Base-by-base conservation (phyloP, 1,140 invertebrate genomes). In the Aphelinus certus region DNA sequence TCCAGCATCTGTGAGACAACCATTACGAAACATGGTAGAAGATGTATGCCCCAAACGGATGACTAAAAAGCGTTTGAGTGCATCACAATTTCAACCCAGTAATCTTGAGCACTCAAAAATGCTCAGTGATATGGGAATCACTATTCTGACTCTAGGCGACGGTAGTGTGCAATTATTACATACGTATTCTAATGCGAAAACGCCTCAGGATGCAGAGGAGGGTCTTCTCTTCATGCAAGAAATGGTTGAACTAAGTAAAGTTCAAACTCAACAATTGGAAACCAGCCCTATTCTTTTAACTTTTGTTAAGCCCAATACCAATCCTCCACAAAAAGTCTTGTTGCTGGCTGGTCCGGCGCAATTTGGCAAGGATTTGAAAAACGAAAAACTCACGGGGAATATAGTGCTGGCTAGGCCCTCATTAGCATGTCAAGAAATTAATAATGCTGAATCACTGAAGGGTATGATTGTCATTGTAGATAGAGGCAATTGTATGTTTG, bases 151-250 rank as follows among this genome's bases (percentile, higher is more conserved):
- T 0, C 89, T 97, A 81, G 90, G 92, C 48, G 96, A 99, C 88
- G 97, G 97, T 57, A 88, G 95, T 64, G 92, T 99, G 57, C 96
- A 98, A 86, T 88, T 99, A 43, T 90, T 97, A 10, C 97, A 98
- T 83, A 94, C 93, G 69, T 94, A 93, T 83, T 91, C 93, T 79
- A 93, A 93, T 86, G 97, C 97, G 7, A 92, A 93, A 82, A 93
- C 93, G 62, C 87, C 93, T 9, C 92, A 93, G 78, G 94, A 97
- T 83, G 97, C 95, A 1, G 94, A 97, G 82, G 95, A 98, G 88
- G 97, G 98, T 1, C 84, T 98, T 45, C 89, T 95, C 48, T 99
- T 99, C 82, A 98, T 99, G 95, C 95, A 97, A 82, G 97, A 99
- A 88, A 98, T 99, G 96, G 92, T 97, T 6, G 95, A 97, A 87